These are phyloP conservation scores for Lepidurus arcticus DNA, from an alignment of 1,140 invertebrate genomes.

Conservation along the genomic window DNA sequence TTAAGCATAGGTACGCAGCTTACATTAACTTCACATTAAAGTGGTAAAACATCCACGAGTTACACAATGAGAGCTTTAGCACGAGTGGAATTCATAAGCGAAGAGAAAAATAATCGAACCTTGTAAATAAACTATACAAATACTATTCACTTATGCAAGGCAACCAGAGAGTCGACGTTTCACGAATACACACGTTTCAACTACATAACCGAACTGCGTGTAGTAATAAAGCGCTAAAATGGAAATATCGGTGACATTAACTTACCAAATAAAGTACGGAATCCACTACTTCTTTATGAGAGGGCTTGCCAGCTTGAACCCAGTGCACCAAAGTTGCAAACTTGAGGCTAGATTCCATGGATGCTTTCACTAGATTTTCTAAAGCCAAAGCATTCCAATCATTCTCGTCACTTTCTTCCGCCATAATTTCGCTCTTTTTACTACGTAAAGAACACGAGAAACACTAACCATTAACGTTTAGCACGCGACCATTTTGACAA, in stretches of 20 bases:
- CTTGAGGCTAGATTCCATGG: neutral
- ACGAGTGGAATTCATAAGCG: too few species aligned
- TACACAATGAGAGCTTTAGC: too few species aligned
- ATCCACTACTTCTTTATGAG: neutral
- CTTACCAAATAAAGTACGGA: neutral
- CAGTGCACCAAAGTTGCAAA: conserved; percentile 14
- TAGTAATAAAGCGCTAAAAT: neutral
- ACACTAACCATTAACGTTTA: neutral
- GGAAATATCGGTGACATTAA: neutral
- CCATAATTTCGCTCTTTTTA: neutral
- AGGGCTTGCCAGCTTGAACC: neutral
- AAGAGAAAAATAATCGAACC: too few species aligned
- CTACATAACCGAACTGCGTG: too few species aligned
- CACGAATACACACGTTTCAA: too few species aligned
- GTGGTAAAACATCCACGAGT: too few species aligned
- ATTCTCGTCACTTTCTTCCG: conserved; percentile 14
- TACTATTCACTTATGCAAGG: too few species aligned
- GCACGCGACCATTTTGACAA: conserved; percentile 17
- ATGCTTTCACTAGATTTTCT: neutral
- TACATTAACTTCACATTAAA: too few species aligned
- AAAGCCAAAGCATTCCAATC: neutral
- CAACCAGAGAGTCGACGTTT: too few species aligned
- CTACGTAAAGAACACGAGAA: neutral
- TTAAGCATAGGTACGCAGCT: too few species aligned
- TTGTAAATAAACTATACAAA: too few species aligned